Conservation (phyloP, 1,140 invertebrate species). For the Macrocentrus cingulum region DNA sequence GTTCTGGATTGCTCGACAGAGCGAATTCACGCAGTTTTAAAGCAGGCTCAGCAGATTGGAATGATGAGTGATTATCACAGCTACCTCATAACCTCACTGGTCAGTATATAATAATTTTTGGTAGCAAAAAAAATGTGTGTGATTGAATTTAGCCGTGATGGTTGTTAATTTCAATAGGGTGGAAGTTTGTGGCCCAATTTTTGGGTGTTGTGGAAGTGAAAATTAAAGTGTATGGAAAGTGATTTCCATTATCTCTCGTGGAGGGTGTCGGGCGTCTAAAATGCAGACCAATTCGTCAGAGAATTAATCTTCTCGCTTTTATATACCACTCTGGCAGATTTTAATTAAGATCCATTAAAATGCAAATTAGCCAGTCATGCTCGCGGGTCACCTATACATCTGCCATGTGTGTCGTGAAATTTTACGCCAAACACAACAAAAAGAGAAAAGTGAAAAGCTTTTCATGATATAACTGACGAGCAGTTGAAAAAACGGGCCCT, state of each 20-base stretch:
- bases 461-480: too few species aligned
- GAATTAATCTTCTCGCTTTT: conserved; percentile 35
- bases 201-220: too few species aligned
- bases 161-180: background rate
- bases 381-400: conserved; percentile 3
- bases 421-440: background rate
- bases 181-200: too few species aligned
- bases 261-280: too few species aligned
- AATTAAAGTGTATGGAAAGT: too few species aligned
- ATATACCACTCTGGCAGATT: conserved; percentile 33
- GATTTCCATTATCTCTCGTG: conserved; percentile 7
- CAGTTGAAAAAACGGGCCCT: too few species aligned
- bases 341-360: conserved; percentile 50
- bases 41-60: conserved; percentile 92
- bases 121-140: background rate
- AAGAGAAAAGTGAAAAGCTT: too few species aligned
- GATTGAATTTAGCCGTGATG: background rate
- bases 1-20: conserved; percentile 88
- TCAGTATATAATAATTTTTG: conserved; percentile 52
- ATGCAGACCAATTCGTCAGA: conserved; percentile 30
- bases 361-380: conserved; percentile 36
- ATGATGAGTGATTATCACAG: conserved; percentile 94
- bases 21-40: conserved; percentile 80
- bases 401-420: conserved; percentile 33
- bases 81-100: conserved; percentile 87